A percentile compares a stretch with the other conserved stretches of the same genome.
Evolutionary conservation across 2,113 vertebrate genomes (phyloP).

Genomic region (Terrapene triunguis): DNA sequence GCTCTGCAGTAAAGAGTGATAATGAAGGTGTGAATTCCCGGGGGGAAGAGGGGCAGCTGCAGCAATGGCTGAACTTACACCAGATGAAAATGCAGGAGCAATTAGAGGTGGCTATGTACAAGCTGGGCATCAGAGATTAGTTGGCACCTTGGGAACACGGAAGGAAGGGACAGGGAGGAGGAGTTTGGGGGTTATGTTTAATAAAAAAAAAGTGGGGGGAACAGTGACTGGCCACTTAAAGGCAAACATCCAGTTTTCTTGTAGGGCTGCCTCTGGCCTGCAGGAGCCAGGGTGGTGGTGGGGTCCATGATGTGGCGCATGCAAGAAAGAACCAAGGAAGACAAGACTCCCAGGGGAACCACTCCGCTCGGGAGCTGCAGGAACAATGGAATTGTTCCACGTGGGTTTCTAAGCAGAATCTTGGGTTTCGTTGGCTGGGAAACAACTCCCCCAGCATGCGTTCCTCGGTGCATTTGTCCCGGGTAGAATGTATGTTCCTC

Average conservation of each 20-base stretch:
- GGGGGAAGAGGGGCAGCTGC: slow-evolving; percentile 88
- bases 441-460: neutral
- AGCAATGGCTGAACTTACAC: slow-evolving; percentile 91
- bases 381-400: neutral
- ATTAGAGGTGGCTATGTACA: slow-evolving; percentile 90
- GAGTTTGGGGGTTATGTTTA: slow-evolving; percentile 61
- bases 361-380: neutral
- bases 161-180: slow-evolving; percentile 75
- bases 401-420: neutral
- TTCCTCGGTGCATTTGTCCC: neutral
- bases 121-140: slow-evolving; percentile 89
- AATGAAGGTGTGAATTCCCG: slow-evolving; percentile 97
- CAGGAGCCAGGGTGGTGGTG: no score
- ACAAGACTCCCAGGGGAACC: neutral
- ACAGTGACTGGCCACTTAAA: slow-evolving; percentile 59
- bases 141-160: slow-evolving; percentile 89
- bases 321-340: neutral
- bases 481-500: neutral
- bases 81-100: slow-evolving; percentile 91
- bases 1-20: slow-evolving; percentile 97
- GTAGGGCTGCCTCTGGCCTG: neutral
- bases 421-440: neutral
- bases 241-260: neutral
- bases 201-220: slow-evolving; percentile 2
- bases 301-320: neutral